A percentile compares a stretch with the other conserved stretches of the same genome.
phyloP scores from a whole-genome alignment of 1,140 invertebrate genomes.

The Potamilus streckersoni region DNA sequence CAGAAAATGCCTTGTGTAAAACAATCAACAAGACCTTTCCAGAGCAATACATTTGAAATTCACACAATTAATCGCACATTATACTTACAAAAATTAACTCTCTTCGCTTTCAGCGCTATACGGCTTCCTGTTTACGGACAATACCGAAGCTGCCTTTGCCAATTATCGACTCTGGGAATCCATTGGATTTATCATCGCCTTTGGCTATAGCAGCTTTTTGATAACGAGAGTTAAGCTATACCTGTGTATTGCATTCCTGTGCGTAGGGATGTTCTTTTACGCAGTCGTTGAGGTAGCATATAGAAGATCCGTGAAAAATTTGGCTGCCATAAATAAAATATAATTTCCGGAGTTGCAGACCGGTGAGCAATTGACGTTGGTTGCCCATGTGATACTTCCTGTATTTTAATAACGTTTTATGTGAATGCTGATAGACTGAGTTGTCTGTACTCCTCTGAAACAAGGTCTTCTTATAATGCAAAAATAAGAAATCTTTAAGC shows the following conservation, averaged over 20 bases:
- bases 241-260: conserved; percentile 82
- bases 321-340: neutral
- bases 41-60: too few species aligned
- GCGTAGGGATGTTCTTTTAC: conserved; percentile 84
- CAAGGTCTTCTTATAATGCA: too few species aligned
- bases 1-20: too few species aligned
- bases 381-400: too few species aligned
- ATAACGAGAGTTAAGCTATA: conserved; percentile 92
- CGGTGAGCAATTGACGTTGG: too few species aligned
- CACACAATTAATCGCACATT: too few species aligned
- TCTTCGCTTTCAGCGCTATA: conserved; percentile 79
- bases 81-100: too few species aligned
- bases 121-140: conserved; percentile 85
- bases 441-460: too few species aligned
- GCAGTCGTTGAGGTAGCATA: conserved; percentile 79
- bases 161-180: conserved; percentile 92
- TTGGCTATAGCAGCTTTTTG: conserved; percentile 80
- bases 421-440: too few species aligned
- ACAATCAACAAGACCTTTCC: too few species aligned
- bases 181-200: conserved; percentile 91
- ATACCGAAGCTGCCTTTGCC: conserved; percentile 96
- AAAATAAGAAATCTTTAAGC: too few species aligned
- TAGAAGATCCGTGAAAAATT: neutral
- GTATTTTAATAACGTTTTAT: too few species aligned
- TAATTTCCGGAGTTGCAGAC: conserved; percentile 1